Evolutionary conservation across 2,113 vertebrate species (phyloP).

Genomic region (Antechinus stuartii): DNA sequence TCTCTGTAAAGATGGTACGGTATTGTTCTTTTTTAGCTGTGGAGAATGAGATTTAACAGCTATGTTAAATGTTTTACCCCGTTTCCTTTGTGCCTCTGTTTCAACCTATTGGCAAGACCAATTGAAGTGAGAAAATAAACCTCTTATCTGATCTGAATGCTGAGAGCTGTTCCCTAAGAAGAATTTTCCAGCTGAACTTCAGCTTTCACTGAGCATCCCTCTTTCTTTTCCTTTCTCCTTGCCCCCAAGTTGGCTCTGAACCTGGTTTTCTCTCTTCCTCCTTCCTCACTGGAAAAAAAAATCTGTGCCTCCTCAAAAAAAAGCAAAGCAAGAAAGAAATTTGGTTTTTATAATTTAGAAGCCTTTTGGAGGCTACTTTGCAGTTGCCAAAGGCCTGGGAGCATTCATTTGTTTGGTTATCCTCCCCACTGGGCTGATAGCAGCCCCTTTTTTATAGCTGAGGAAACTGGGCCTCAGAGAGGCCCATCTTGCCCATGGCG

Average conservation of each 20-base stretch:
- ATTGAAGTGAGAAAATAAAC: conserved; percentile 80
- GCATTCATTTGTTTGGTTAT: not conserved
- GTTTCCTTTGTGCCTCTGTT: conserved; percentile 82
- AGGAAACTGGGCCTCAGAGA: not conserved
- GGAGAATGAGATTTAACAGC: conserved; percentile 87
- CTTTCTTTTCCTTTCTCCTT: conserved; percentile 43
- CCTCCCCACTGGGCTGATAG: not conserved
- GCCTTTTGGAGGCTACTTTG: not conserved
- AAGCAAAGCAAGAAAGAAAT: not conserved
- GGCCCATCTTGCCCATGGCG: not conserved
- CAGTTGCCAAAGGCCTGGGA: not conserved
- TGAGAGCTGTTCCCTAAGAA: conserved; percentile 68
- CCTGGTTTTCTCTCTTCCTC: not conserved
- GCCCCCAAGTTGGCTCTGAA: conserved; percentile 21
- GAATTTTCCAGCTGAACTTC: conserved; percentile 70
- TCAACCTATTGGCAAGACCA: conserved; percentile 85
- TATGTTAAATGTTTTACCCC: conserved; percentile 84
- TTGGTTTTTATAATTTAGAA: not conserved
- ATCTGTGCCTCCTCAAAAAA: not conserved
- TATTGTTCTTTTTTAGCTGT: conserved; percentile 87
- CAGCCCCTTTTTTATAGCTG: not conserved
- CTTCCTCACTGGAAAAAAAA: not conserved
- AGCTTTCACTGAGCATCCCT: conserved; percentile 37
- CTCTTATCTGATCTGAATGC: conserved; percentile 80
- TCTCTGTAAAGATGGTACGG: conserved; percentile 79